Evolutionary conservation across 2,888 invertebrate species (phyloP).

Genomic region (Hemistola chrysoprasaria): DNA sequence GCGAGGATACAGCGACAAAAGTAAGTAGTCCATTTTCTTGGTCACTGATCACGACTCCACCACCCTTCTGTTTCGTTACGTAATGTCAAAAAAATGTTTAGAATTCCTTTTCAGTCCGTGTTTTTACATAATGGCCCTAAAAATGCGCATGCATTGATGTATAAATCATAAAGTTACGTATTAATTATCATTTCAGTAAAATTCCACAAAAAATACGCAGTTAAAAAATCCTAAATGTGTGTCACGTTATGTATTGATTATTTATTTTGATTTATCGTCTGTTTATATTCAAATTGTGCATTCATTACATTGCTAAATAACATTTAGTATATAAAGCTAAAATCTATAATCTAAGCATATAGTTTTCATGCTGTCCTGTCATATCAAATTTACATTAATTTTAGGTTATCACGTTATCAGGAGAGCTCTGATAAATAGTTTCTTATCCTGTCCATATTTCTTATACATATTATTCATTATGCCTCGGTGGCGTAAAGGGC

Average conservation of each 20-base stretch:
- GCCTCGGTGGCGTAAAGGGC: no score
- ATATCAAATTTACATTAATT: slow-evolving; percentile 11
- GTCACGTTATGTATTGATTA: slow-evolving; percentile 9
- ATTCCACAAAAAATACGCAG: not conserved
- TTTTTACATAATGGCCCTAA: slow-evolving; percentile 5
- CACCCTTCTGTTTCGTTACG: slow-evolving; percentile 70
- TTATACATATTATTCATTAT: no score
- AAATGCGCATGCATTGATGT: slow-evolving; percentile 2
- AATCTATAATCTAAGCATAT: not conserved
- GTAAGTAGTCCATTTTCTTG: slow-evolving; percentile 71
- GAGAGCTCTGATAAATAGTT: slow-evolving; percentile 9
- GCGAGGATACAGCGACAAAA: slow-evolving; percentile 84
- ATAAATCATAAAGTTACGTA: not conserved
- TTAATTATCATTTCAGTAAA: not conserved
- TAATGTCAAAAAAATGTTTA: slow-evolving; percentile 67
- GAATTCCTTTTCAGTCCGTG: slow-evolving; percentile 5
- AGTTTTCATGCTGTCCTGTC: slow-evolving; percentile 1
- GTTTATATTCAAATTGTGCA: not conserved
- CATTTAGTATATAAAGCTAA: no score
- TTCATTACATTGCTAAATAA: no score
- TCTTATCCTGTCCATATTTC: not conserved
- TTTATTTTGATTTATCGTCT: slow-evolving; percentile 9
- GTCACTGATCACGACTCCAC: slow-evolving; percentile 28
- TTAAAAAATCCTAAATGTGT: not conserved
- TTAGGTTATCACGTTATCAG: slow-evolving; percentile 46